phyloP scores from a whole-genome alignment of 2,888 invertebrate genomes.

The Notocelia uddmanniana region DNA sequence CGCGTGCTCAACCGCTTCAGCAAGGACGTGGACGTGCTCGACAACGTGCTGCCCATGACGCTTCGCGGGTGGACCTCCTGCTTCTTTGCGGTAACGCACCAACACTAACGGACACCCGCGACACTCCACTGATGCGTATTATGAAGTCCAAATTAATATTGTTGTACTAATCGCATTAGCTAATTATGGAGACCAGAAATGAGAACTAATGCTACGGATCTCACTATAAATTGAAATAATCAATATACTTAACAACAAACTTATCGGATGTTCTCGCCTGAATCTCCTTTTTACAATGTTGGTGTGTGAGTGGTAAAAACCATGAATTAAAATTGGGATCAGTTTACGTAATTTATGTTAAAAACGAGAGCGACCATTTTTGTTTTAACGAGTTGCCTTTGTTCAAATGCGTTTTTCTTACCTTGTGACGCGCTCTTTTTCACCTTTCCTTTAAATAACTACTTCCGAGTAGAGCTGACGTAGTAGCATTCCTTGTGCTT shows the following conservation, averaged over 20 bases:
- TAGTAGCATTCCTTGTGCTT: conserved; percentile 32
- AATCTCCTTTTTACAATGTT: background rate
- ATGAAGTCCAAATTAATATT: background rate
- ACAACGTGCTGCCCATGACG: conserved; percentile 90
- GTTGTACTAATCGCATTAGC: background rate
- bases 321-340: conserved; percentile 46
- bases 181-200: background rate
- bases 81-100: conserved; percentile 86
- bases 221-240: background rate
- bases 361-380: background rate
- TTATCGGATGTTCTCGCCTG: background rate
- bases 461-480: conserved; percentile 11
- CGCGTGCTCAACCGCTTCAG: conserved; percentile 92
- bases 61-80: conserved; percentile 89
- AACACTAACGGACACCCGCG: background rate
- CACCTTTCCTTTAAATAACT: conserved; percentile 2
- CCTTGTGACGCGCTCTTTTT: background rate
- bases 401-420: conserved; percentile 3
- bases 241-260: background rate
- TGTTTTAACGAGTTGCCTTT: conserved; percentile 9
- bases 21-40: conserved; percentile 90
- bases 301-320: background rate
- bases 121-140: background rate
- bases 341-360: conserved; percentile 41
- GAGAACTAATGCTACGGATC: background rate